Percentiles rank a stretch among this genome's conserved stretches.
Conservation (phyloP, 23 tunicate genomes). For the Botrylloides violaceus region DNA sequence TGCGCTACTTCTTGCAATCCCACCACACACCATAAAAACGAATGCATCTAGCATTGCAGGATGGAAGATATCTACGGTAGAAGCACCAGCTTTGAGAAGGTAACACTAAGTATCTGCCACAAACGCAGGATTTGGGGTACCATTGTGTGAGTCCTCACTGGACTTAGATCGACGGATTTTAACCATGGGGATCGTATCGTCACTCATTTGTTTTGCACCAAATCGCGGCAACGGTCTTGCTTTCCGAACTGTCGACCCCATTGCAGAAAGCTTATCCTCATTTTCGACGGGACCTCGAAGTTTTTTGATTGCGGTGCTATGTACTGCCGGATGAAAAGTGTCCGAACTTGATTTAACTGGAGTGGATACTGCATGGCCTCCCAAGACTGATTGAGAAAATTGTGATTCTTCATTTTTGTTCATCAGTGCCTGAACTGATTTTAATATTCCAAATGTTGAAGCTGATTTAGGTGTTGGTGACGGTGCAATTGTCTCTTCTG, state of each 20-base stretch:
- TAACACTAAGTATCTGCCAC: constrained; percentile 5
- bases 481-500: neutral
- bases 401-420: constrained; percentile 20
- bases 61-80: too few species aligned
- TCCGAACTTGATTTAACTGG: constrained; percentile 20
- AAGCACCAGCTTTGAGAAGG: neutral
- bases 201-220: constrained; percentile 22
- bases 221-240: constrained; percentile 24
- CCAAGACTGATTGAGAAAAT: constrained; percentile 44
- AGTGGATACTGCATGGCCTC: constrained; percentile 37
- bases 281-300: constrained; percentile 7
- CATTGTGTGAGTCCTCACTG: neutral
- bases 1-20: too few species aligned
- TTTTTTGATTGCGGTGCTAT: constrained; percentile 48
- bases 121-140: constrained; percentile 43
- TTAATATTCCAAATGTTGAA: constrained; percentile 58
- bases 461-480: constrained; percentile 1
- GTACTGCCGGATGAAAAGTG: constrained; percentile 31
- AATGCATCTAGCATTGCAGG: too few species aligned
- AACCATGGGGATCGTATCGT: constrained; percentile 65
- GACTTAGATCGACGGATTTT: constrained; percentile 6
- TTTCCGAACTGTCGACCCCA: constrained; percentile 7
- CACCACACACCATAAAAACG: too few species aligned
- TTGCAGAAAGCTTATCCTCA: constrained; percentile 13
- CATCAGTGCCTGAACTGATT: constrained; percentile 61